These are phyloP conservation scores for Caenorhabditis sp. DNA, from an alignment of 2,888 invertebrate species.

Conservation along the genomic window DNA sequence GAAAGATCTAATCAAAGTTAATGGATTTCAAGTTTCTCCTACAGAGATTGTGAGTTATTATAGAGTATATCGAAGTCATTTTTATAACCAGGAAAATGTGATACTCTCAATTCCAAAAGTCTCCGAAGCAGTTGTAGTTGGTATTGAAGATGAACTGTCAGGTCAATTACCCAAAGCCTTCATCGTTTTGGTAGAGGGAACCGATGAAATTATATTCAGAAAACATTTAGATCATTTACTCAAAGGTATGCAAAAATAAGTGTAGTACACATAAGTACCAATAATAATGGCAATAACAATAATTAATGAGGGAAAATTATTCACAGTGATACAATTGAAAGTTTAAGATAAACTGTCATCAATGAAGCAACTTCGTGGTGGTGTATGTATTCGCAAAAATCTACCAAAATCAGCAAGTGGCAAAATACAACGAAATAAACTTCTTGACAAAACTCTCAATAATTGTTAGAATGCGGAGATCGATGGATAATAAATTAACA, in stretches of 20 bases:
- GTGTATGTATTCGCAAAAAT: conserved; percentile 78
- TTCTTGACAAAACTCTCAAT: neutral
- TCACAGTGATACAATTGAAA: too few species aligned
- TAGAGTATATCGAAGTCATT: neutral
- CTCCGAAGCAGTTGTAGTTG: conserved; percentile 83
- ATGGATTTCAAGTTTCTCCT: conserved; percentile 81
- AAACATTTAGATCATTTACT: conserved; percentile 35
- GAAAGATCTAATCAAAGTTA: conserved; percentile 90
- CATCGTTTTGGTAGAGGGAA: conserved; percentile 35
- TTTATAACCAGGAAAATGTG: conserved; percentile 78
- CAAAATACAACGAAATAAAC: conserved; percentile 75
- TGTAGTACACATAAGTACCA: neutral
- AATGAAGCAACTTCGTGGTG: conserved; percentile 79
- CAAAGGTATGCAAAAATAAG: conserved; percentile 18
- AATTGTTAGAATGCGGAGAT: neutral
- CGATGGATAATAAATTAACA: neutral
- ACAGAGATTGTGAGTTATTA: conserved; percentile 50
- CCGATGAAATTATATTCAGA: conserved; percentile 16
- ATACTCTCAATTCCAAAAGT: conserved; percentile 79
- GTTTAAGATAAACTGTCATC: conserved; percentile 77
- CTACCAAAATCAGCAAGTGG: conserved; percentile 82
- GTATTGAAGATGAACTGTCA: conserved; percentile 76
- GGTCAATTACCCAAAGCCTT: conserved; percentile 72
- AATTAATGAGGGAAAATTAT: neutral
- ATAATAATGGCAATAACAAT: neutral